Base-by-base conservation (phyloP, 1,140 invertebrate genomes). In the Drosophila ananassae region DNA sequence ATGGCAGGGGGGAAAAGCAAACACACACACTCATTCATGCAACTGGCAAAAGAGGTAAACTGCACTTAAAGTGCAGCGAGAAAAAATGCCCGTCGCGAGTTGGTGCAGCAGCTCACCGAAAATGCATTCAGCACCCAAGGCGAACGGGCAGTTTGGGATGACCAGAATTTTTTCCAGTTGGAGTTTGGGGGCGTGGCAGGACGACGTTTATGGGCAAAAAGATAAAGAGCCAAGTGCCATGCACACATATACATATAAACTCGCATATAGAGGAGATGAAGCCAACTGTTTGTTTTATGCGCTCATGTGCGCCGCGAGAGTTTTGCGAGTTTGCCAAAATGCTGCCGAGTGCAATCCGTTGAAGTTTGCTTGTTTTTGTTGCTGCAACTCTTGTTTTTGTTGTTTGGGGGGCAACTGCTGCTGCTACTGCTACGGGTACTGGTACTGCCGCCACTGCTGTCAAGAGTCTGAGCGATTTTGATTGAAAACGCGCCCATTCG, bases 51-150 rank as follows among this genome's bases (percentile, higher is more conserved):
- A 87, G 83, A 87, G 83, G 83, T 89, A 89, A 89, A 89, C 76
- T 89, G 83, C 83, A 89, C 83, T 89, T 89, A 89, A 89, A 89
- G 72, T 89, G 83, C 84, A 89, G 52, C 79, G 76, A 89, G 79
- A 89, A 89, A 89, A 89, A 89, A 89, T 72, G 73, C 63, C 75
- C 79, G 78, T 79, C 83, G 83, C 79, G 76, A 67, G 34, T 75
- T 79, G 79, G 46, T 76, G 71, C 51, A 34, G 51, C 66, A 83
- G 78, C 84, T 89, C 84, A 89, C 83, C 83, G 73, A 89, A 89
- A 89, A 89, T 89, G 83, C 83, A 89, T 78, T 83, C 63, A 60
- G 59, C 57, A 34, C 68, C 72, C 76, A 83, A 89, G 83, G 75
- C 79, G 72, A 48, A 60, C 39, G 1, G 17, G 46, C 17, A 21